Conservation (phyloP, 2,113 vertebrate genomes). For the Merops nubicus region DNA sequence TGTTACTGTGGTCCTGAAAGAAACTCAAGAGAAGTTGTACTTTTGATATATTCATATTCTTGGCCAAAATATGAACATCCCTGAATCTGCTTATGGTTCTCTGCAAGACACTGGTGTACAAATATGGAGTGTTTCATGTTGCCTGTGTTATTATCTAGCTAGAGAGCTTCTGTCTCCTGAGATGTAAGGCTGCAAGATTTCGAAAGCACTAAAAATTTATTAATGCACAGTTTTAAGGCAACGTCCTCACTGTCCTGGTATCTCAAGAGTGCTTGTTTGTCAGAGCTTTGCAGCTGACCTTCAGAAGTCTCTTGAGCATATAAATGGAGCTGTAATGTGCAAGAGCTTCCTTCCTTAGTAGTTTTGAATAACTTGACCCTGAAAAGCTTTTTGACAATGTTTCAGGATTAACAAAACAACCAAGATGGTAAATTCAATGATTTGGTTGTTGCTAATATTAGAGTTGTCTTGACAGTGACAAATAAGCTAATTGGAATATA, state of each 20-base stretch:
- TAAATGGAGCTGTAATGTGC: neutral
- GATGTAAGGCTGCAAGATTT: neutral
- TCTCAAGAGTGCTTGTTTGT: neutral
- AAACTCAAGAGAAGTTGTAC: neutral
- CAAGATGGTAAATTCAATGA: neutral
- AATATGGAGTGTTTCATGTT: rapidly evolving
- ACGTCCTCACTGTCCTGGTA: neutral
- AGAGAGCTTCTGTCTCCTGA: neutral
- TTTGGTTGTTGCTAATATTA: neutral
- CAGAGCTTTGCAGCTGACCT: neutral
- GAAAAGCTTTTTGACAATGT: neutral
- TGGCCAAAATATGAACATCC: neutral
- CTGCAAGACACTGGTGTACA: neutral
- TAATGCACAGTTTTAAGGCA: neutral
- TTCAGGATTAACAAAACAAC: neutral
- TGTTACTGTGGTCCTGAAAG: neutral
- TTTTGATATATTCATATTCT: neutral
- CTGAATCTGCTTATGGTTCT: neutral
- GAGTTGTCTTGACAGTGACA: neutral
- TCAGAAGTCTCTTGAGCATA: neutral
- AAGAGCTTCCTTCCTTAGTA: neutral
- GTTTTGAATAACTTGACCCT: neutral
- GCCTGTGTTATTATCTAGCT: neutral
- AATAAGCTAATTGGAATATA: neutral
- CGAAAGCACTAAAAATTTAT: neutral